These are phyloP conservation scores for Pilophorus perplexus DNA, from an alignment of 2,888 invertebrate genomes.

Conservation along the genomic window DNA sequence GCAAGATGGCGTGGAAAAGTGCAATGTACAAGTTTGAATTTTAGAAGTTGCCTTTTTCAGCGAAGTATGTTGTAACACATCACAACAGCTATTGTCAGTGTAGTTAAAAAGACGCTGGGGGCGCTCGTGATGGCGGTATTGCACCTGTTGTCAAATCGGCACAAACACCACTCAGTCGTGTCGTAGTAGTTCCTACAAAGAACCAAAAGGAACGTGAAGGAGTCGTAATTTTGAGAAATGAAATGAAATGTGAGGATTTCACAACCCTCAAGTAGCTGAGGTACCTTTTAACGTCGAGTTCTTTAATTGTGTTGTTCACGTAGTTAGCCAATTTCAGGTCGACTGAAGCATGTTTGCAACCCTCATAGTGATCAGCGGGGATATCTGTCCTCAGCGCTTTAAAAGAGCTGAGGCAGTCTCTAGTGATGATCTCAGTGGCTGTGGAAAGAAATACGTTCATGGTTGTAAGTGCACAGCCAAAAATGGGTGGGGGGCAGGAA, in stretches of 20 bases:
- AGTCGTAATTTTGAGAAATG: neutral
- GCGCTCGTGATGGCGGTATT: conserved; percentile 57
- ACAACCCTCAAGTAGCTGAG: neutral
- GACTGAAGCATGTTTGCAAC: conserved; percentile 75
- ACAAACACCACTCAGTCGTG: conserved; percentile 82
- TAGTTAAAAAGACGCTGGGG: neutral
- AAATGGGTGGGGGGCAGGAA: too few relatives aligned
- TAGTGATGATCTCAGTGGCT: conserved; percentile 77
- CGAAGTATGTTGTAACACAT: too few relatives aligned
- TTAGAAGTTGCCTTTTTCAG: too few relatives aligned
- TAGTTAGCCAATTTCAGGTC: conserved; percentile 79
- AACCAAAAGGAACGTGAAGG: too few relatives aligned
- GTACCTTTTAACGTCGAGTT: conserved; percentile 79
- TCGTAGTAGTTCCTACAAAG: conserved; percentile 73
- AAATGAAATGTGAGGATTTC: neutral
- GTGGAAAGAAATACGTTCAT: conserved; percentile 39
- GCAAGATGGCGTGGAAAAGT: too few relatives aligned
- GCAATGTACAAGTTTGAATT: too few relatives aligned
- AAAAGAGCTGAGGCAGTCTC: conserved; percentile 80
- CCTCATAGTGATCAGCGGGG: conserved; percentile 88
- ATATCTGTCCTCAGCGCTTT: conserved; percentile 77
- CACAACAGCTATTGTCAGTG: neutral
- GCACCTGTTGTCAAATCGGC: conserved; percentile 86
- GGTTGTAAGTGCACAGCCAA: neutral
- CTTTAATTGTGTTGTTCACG: conserved; percentile 81